Evolutionary conservation across 2,797 vertebrate genomes (phyloP).

Genomic region (Rhincodon typus): DNA sequence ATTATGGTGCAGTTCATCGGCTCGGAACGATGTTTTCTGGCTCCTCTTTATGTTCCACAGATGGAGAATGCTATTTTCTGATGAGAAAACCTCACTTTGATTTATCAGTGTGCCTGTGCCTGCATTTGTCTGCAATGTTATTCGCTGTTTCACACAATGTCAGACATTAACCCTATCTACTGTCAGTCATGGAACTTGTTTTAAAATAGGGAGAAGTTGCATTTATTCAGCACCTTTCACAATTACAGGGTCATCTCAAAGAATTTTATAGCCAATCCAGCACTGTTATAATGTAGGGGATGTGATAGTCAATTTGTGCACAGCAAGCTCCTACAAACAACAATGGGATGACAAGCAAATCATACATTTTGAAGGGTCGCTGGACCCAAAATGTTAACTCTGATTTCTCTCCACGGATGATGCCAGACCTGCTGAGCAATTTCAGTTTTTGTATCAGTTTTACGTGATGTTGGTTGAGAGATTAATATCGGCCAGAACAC

Average conservation of each 20-base stretch:
- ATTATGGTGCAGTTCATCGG: neutral
- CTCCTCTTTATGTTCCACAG: neutral
- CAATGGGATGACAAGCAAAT: neutral
- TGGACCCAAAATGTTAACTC: no score
- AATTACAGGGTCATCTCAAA: neutral
- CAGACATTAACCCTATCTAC: neutral
- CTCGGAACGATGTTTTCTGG: neutral
- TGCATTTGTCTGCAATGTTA: neutral
- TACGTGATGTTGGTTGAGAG: neutral
- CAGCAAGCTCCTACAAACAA: neutral
- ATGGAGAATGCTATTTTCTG: neutral
- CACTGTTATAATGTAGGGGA: neutral
- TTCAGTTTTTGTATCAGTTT: neutral
- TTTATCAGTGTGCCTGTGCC: neutral
- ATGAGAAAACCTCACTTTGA: neutral
- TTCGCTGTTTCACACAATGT: neutral
- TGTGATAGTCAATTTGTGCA: neutral
- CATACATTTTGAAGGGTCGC: neutral
- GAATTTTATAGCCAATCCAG: neutral
- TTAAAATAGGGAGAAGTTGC: neutral
- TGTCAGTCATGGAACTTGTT: neutral
- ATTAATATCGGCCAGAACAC: neutral
- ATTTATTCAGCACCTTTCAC: neutral
- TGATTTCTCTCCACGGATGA: no score
- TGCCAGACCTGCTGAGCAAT: no score